Conservation (phyloP, 2,113 vertebrate genomes). For the Symphodus melops region DNA sequence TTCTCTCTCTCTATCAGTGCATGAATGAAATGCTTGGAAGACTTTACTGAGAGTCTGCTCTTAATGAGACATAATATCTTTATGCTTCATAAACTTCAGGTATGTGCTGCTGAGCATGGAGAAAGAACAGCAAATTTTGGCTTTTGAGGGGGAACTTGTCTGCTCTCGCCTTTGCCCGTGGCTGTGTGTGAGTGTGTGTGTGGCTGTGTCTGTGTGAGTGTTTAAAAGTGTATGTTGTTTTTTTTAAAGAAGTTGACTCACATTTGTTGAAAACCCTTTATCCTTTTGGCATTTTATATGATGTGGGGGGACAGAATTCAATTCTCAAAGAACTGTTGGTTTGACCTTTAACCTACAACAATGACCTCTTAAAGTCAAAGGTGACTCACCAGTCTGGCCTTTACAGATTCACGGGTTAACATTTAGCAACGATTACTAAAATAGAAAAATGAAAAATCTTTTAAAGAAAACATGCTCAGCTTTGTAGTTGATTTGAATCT, state of each 20-base stretch:
- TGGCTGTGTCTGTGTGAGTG: background rate
- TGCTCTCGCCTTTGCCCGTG: conserved; percentile 39
- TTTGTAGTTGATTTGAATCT: background rate
- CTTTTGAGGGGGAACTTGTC: conserved; percentile 31
- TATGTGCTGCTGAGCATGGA: conserved; percentile 17
- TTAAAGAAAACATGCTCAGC: background rate
- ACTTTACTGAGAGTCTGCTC: conserved; percentile 1
- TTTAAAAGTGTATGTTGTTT: conserved; percentile 10
- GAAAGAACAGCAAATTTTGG: conserved; percentile 24
- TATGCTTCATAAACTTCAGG: conserved; percentile 25
- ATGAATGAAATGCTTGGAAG: conserved; percentile 48
- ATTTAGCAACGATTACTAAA: background rate
- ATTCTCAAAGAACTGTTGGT: background rate
- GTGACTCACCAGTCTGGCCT: background rate
- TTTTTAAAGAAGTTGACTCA: conserved; percentile 37
- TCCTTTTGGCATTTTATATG: conserved; percentile 2
- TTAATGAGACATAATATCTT: conserved; percentile 32
- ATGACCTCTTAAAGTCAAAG: background rate
- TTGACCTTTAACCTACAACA: conserved; percentile 7
- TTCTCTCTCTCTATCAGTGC: background rate
- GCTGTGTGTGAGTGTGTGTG: conserved; percentile 5
- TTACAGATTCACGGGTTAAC: background rate
- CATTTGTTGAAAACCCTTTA: conserved; percentile 29
- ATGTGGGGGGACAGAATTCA: conserved; percentile 18
- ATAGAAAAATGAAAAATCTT: background rate